Evolutionary conservation across 2,797 vertebrate species (phyloP), one percentile per base, ranked within the genome.

Genomic region (Bothrops alternatus): DNA sequence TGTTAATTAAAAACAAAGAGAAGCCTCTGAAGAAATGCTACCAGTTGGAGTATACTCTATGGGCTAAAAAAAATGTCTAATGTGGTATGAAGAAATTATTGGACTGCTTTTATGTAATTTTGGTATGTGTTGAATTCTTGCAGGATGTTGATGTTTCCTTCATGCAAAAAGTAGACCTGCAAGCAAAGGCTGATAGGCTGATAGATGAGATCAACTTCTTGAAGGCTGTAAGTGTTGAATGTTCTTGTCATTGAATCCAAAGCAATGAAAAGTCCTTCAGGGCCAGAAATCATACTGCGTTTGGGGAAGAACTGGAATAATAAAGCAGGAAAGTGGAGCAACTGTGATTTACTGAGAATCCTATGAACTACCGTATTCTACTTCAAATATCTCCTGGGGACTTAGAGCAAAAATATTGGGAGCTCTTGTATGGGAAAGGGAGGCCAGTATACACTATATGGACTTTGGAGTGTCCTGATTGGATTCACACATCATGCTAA

Each of bases 171-270:
- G 96, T 98, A 60, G 98, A 98, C 93, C 97, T 98, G 86, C 98
- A 98, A 93, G 97, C 98, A 94, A 98, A 95, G 93, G 96, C 92
- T 56, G 98, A 98, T 94, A 96, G 97, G 91, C 97, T 98, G 95
- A 97, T 97, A 93, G 98, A 98, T 97, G 98, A 98, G 95, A 98
- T 98, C 95, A 98, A 98, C 97, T 98, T 98, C 98, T 97, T 98
- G 96, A 98, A 97, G 96, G 18, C 32, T 1, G 93, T 93, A 91
- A 93, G 93, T 69, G 47, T n/a, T 86, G 42, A 37, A 88, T 5
- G 50, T 82, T 89, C 63, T 88, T 57, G 10, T 82, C 50, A 32
- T 50, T 50, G n/a, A 18, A 91, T 87, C 16, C 56, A 85, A 57
- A 90, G 25, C 8, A 53, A 32, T 11, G 42, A 55, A 55, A 65